These are phyloP conservation scores for Nycteola revayana DNA, from an alignment of 2,888 invertebrate species.

Conservation along the genomic window DNA sequence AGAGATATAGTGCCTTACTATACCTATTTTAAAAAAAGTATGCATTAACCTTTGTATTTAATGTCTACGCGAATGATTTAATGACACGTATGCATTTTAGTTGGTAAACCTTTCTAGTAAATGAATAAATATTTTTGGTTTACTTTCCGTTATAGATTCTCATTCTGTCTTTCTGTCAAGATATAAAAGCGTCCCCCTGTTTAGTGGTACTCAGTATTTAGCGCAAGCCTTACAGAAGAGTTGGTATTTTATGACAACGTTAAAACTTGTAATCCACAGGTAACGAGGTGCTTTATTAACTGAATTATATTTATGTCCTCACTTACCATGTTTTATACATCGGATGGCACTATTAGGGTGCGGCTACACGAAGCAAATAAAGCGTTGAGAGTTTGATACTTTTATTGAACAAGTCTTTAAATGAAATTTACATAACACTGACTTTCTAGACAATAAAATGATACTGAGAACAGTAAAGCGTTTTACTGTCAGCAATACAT, in stretches of 20 bases:
- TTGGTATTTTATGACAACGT: conserved; percentile 48
- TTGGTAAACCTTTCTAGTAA: no score
- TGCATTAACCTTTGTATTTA: no score
- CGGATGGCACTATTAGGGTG: conserved; percentile 42
- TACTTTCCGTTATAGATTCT: no score
- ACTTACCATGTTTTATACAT: conserved; percentile 45
- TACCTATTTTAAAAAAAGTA: no score
- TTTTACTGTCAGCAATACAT: conserved; percentile 12
- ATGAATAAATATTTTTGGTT: no score
- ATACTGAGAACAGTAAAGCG: conserved; percentile 14
- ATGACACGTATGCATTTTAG: no score
- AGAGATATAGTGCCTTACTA: no score
- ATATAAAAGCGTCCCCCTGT: no score
- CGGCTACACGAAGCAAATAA: conserved; percentile 34
- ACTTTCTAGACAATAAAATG: conserved; percentile 11
- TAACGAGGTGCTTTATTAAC: conserved; percentile 63
- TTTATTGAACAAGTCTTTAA: conserved; percentile 20
- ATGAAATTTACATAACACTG: conserved; percentile 17
- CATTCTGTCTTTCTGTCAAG: no score
- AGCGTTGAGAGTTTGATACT: conserved; percentile 14
- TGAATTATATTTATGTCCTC: conserved; percentile 57
- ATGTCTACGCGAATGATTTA: no score
- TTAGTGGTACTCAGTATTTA: conserved; percentile 26
- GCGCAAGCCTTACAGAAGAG: conserved; percentile 39
- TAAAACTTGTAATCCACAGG: conserved; percentile 52